Conservation (phyloP, 2,888 invertebrate genomes). For the Eledone cirrhosa region DNA sequence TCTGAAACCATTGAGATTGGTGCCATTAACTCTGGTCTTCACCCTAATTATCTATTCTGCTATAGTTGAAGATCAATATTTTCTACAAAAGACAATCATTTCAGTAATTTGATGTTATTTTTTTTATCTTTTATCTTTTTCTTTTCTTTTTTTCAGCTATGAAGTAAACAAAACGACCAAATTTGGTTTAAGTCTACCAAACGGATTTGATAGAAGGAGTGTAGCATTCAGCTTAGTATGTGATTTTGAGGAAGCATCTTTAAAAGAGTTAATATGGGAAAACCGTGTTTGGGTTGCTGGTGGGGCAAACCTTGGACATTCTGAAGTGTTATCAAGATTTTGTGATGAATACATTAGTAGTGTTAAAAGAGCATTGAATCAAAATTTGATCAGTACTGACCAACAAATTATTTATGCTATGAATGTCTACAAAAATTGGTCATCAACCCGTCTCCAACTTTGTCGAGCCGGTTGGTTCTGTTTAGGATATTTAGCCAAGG, state of each 20-base stretch:
- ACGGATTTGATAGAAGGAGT: conserved; percentile 41
- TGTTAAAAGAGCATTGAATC: conserved; percentile 42
- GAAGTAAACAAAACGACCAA: neutral
- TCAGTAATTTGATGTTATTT: neutral
- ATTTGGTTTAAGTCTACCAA: conserved; percentile 35
- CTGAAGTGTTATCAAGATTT: conserved; percentile 46
- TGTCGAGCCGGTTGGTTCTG: conserved; percentile 19
- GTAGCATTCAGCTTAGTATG: conserved; percentile 41
- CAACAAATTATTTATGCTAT: conserved; percentile 41
- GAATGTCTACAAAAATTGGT: neutral
- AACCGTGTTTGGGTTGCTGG: conserved; percentile 57
- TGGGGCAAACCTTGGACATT: conserved; percentile 51
- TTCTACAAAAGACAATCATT: neutral
- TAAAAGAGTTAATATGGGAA: conserved; percentile 42
- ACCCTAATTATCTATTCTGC: no score
- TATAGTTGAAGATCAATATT: no score
- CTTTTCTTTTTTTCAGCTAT: neutral
- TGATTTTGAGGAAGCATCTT: conserved; percentile 34
- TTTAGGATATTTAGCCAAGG: neutral
- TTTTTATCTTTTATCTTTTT: neutral
- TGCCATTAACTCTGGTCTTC: no score
- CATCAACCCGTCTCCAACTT: neutral
- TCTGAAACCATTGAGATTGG: no score
- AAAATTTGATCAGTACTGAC: conserved; percentile 54
- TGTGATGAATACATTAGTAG: conserved; percentile 47